A percentile compares a stretch with the other conserved stretches of the same genome.
Conservation (phyloP, 2,113 vertebrate genomes). For the Anser brachyrhynchus region DNA sequence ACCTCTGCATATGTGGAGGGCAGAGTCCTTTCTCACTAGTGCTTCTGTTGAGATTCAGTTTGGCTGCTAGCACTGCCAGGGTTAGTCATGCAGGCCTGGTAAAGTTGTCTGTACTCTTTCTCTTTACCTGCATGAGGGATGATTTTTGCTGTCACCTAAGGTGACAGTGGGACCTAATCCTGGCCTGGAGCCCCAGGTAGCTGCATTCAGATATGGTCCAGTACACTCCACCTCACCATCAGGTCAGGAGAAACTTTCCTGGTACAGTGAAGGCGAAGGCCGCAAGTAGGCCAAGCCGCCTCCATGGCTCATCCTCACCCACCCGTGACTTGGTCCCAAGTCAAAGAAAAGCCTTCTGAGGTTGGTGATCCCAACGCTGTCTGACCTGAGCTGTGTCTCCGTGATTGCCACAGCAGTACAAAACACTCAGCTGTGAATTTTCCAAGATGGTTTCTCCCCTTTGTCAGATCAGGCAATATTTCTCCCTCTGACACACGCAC, state of each 20-base stretch:
- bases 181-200: rapidly evolving
- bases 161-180: background rate
- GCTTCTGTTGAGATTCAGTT: background rate
- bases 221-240: background rate
- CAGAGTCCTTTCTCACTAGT: background rate
- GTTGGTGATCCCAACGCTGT: background rate
- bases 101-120: background rate
- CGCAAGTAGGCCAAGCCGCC: background rate
- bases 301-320: background rate
- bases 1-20: background rate
- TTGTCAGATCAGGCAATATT: background rate
- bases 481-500: background rate
- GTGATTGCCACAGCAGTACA: background rate
- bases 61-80: background rate
- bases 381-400: background rate
- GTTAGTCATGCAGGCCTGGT: background rate
- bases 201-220: background rate
- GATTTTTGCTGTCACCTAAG: background rate
- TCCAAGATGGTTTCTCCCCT: background rate
- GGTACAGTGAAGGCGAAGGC: background rate
- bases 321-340: rapidly evolving
- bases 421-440: background rate
- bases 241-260: background rate
- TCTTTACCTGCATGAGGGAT: background rate
- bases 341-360: background rate